Percentiles rank a stretch among this genome's conserved stretches.
These are phyloP conservation scores for Branchellion lobata DNA, from an alignment of 2,888 invertebrate species.

Conservation along the genomic window DNA sequence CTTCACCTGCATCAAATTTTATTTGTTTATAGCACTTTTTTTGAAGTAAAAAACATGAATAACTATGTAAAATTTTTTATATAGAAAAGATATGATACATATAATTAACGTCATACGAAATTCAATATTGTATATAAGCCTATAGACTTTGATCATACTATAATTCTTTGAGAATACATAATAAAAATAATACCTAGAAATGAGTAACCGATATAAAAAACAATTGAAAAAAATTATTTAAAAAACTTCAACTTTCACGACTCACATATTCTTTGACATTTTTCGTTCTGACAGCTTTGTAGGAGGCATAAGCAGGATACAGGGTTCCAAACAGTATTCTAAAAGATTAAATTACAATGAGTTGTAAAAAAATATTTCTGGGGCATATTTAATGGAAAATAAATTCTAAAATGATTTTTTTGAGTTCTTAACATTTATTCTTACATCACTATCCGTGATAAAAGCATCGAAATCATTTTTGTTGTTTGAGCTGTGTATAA, in stretches of 20 bases:
- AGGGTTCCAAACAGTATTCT: conserved; percentile 95
- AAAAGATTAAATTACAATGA: conserved; percentile 64
- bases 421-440: neutral
- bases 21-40: neutral
- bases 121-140: too few relatives aligned
- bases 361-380: too few relatives aligned
- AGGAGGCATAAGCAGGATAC: conserved; percentile 97
- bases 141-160: too few relatives aligned
- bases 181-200: too few relatives aligned
- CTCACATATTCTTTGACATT: conserved; percentile 98
- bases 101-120: too few relatives aligned
- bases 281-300: conserved; percentile 96
- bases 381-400: neutral
- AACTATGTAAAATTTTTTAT: too few relatives aligned
- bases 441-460: conserved; percentile 44
- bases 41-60: too few relatives aligned
- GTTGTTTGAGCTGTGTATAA: neutral
- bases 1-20: conserved; percentile 76
- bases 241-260: too few relatives aligned
- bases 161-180: too few relatives aligned
- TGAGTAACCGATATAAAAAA: too few relatives aligned
- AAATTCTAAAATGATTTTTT: neutral
- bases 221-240: too few relatives aligned
- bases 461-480: conserved; percentile 42
- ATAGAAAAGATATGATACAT: too few relatives aligned